These are phyloP conservation scores for Agrochola macilenta DNA, from an alignment of 2,888 invertebrate species.

Conservation along the genomic window DNA sequence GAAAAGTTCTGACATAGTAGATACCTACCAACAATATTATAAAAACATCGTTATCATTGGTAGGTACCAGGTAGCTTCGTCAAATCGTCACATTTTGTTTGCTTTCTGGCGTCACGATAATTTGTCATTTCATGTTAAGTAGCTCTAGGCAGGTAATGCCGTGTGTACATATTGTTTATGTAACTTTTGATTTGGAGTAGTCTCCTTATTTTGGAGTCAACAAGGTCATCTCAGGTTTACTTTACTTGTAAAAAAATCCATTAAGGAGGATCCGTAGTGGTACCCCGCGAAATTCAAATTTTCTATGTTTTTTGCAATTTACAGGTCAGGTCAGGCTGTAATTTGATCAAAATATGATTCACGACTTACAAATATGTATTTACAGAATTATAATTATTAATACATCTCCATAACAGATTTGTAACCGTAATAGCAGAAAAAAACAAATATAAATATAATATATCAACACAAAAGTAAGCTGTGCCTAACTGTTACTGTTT, in stretches of 20 bases:
- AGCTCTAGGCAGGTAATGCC: neutral
- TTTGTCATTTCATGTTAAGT: conserved; percentile 34
- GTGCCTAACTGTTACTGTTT: neutral
- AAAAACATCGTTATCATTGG: neutral
- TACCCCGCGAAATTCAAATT: too few species aligned
- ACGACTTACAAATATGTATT: too few species aligned
- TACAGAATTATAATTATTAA: too few species aligned
- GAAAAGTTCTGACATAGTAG: neutral
- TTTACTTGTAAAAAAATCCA: neutral
- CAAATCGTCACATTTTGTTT: conserved; percentile 21
- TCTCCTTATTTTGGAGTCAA: neutral
- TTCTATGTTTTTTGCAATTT: too few species aligned
- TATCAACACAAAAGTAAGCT: neutral
- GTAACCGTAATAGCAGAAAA: too few species aligned
- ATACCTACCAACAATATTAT: neutral
- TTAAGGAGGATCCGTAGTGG: neutral
- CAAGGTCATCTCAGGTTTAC: conserved; percentile 11
- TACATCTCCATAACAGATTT: too few species aligned
- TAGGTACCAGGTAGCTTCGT: neutral
- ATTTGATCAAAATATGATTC: too few species aligned
- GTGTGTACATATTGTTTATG: conserved; percentile 34
- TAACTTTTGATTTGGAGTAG: conserved; percentile 24
- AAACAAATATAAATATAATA: too few species aligned
- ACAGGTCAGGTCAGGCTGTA: too few species aligned
- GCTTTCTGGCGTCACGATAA: neutral